Evolutionary conservation across 2,888 invertebrate species (phyloP).

Genomic region (Callinectes sapidus): DNA sequence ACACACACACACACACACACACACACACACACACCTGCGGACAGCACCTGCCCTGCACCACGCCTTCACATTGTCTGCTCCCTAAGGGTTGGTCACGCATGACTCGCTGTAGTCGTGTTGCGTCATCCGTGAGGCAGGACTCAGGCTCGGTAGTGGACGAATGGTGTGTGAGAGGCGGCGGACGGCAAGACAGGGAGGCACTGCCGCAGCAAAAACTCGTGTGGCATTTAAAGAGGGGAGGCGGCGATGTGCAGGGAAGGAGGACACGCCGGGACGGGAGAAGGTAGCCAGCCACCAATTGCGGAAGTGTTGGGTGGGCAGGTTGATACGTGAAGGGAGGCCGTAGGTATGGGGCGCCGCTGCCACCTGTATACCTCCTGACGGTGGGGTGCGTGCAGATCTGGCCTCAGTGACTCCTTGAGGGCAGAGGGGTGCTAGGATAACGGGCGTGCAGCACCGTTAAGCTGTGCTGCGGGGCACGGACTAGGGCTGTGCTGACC

Average conservation of each 20-base stretch:
- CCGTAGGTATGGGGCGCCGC: not conserved
- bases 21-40: constrained; percentile 27
- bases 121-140: not conserved
- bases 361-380: constrained; percentile 2
- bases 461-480: constrained; percentile 11
- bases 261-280: constrained; percentile 42
- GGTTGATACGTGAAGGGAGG: not conserved
- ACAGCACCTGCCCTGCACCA: constrained; percentile 19
- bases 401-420: not conserved
- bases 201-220: not conserved
- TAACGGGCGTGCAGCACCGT: constrained; percentile 33
- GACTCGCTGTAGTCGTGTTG: constrained; percentile 15
- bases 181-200: not conserved
- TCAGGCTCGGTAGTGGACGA: constrained; percentile 22
- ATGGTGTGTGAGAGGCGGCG: not conserved
- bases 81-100: constrained; percentile 17
- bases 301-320: constrained; percentile 34
- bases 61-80: constrained; percentile 9
- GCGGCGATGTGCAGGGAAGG: constrained; percentile 31
- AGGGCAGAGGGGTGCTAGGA: not conserved
- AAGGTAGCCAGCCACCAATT: constrained; percentile 29
- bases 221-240: constrained; percentile 48
- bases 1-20: constrained; percentile 36
- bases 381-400: not conserved
- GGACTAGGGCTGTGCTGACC: not conserved